phyloP scores from a whole-genome alignment of 2,797 vertebrate genomes.

The Etheostoma perlongum region DNA sequence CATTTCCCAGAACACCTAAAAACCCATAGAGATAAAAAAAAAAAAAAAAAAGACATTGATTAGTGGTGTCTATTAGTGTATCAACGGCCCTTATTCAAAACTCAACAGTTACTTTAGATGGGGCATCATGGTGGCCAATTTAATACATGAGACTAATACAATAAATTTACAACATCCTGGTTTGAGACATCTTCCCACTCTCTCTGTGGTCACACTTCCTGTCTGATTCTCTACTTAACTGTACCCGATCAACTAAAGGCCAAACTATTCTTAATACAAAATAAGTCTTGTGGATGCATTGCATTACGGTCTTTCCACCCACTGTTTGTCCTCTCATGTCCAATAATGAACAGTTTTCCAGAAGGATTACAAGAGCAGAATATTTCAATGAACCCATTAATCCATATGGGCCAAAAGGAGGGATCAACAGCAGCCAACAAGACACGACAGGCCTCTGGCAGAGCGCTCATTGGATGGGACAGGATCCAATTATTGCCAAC shows the following conservation, averaged over 20 bases:
- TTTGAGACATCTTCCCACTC: not conserved
- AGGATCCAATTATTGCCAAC: constrained; percentile 70
- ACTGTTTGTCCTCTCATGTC: not conserved
- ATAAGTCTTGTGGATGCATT: not conserved
- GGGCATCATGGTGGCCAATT: not conserved
- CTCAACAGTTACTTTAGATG: not conserved
- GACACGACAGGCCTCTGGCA: constrained; percentile 27
- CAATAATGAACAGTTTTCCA: constrained; percentile 21
- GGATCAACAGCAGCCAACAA: constrained; percentile 47
- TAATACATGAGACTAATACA: too few relatives aligned
- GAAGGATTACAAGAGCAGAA: constrained; percentile 50
- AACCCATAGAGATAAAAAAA: too few relatives aligned
- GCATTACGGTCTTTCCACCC: not conserved
- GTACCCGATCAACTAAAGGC: not conserved
- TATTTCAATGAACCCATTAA: constrained; percentile 64
- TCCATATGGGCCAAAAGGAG: constrained; percentile 51
- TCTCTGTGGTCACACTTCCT: not conserved
- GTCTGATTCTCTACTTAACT: not conserved
- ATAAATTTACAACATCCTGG: too few relatives aligned
- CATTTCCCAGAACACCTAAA: too few relatives aligned
- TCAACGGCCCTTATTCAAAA: not conserved
- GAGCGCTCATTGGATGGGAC: constrained; percentile 60
- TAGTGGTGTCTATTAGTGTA: too few relatives aligned
- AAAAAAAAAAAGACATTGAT: too few relatives aligned
- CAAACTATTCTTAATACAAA: constrained; percentile 3